phyloP scores from a whole-genome alignment of 2,113 vertebrate genomes.

The Hyperopisus bebe region DNA sequence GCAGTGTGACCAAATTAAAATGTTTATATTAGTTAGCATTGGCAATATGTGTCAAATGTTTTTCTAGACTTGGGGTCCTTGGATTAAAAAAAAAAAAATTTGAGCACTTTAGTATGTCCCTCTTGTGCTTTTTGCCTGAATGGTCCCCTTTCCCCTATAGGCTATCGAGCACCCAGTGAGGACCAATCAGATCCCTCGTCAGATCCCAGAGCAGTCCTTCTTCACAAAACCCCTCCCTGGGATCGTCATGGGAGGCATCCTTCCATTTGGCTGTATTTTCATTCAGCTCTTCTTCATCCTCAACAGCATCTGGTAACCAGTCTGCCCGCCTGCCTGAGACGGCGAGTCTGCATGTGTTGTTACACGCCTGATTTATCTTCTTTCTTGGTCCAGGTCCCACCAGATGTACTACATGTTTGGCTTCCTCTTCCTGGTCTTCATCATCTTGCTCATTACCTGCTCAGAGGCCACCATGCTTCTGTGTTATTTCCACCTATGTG shows the following conservation, averaged over 20 bases:
- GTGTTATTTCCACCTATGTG: slow-evolving; percentile 97
- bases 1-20: background rate
- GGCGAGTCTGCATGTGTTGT: background rate
- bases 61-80: background rate
- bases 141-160: slow-evolving; percentile 49
- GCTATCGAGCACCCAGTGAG: slow-evolving; percentile 93
- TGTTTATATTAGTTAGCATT: background rate
- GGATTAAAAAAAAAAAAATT: background rate
- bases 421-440: slow-evolving; percentile 97
- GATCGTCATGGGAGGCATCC: slow-evolving; percentile 94
- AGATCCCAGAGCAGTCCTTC: slow-evolving; percentile 95
- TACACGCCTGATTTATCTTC: background rate
- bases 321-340: background rate
- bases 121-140: background rate
- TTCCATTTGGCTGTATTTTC: slow-evolving; percentile 97
- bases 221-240: slow-evolving; percentile 93
- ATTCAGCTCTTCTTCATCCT: slow-evolving; percentile 99
- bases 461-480: slow-evolving; percentile 96
- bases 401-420: slow-evolving; percentile 99
- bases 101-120: background rate
- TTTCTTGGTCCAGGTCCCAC: slow-evolving; percentile 75
- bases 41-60: background rate
- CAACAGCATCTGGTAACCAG: slow-evolving; percentile 90
- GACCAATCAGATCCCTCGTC: slow-evolving; percentile 96
- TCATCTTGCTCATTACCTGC: slow-evolving; percentile 96